Base-by-base conservation (phyloP, 2,797 vertebrate species). In the Okamejei kenojei region DNA sequence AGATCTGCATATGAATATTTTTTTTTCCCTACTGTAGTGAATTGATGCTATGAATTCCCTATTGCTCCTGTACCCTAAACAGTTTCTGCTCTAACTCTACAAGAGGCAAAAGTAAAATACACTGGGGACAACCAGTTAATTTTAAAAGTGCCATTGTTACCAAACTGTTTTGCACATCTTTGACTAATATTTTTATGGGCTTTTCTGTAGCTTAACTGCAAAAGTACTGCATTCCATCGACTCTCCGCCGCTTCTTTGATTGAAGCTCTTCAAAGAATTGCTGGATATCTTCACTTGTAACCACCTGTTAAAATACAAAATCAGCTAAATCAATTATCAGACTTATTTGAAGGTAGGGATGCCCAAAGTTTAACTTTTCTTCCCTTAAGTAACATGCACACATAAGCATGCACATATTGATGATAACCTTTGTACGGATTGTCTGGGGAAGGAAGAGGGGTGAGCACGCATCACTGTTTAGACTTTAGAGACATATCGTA, bases 191-290 rank as follows among this genome's bases (percentile, higher is more conserved):
- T 15, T 19, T 88, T 71, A 58, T 63, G 74, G 93, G 21, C 1
- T 38, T 88, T 93, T 0, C 63, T 26, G 65, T 93, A 19, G 81
- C 94, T 95, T 97, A 97, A 94, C 96, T 97, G 93, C 97, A 97
- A 73, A 97, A 97, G 94, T 97, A 97, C 94, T 97, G 97, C 96
- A 97, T 95, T 91, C 96, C 95, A 0, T 97, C 96, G 93, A 96
- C 95, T 90, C 97, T 94, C 93, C 94, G 95, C 79, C 97, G 95
- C 95, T 97, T 97, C 93, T 96, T 96, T 11, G 97, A 97, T 93
- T 97, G 97, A 93, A 97, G 97, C 29, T 97, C 97, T 94, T 97
- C 97, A 79, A 97, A 97, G 95, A 97, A 97, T 90, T 96, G 96
- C 94, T 97, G 96, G 94, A 97, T 97, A 94, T 97, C 97, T 94